A percentile compares a stretch with the other conserved stretches of the same genome.
Conservation (phyloP, 2,888 invertebrate genomes). For the Eudasyphora cyanicolor region DNA sequence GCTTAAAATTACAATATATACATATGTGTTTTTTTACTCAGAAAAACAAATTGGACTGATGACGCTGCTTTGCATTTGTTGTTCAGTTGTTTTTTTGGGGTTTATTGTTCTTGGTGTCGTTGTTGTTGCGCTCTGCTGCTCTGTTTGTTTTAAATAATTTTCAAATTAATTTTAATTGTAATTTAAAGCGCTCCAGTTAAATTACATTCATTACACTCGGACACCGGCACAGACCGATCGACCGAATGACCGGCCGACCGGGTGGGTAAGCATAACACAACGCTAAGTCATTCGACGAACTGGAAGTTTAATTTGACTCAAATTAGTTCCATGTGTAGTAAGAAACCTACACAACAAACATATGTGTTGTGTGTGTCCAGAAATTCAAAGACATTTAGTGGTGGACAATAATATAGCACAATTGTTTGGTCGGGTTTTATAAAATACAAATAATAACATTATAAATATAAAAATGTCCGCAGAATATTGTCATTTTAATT, state of each 20-base stretch:
- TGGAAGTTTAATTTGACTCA: slow-evolving; percentile 28
- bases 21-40: background rate
- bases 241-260: slow-evolving; percentile 4
- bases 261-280: slow-evolving; percentile 9
- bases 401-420: background rate
- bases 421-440: background rate
- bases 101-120: background rate
- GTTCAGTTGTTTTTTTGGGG: background rate
- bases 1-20: slow-evolving; percentile 27
- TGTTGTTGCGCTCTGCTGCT: background rate
- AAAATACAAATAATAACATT: too few species aligned
- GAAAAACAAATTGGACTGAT: background rate
- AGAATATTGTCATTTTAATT: too few species aligned
- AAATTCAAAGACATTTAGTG: background rate
- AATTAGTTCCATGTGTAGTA: slow-evolving; percentile 26
- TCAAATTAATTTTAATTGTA: slow-evolving; percentile 54
- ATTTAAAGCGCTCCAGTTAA: slow-evolving; percentile 55
- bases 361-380: background rate
- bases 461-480: too few species aligned
- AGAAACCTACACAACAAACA: slow-evolving; percentile 29
- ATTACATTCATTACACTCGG: slow-evolving; percentile 26
- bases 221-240: slow-evolving; percentile 6
- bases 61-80: background rate
- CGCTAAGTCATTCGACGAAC: slow-evolving; percentile 27
- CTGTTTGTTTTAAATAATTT: slow-evolving; percentile 20